Base-by-base conservation (phyloP, 1,140 invertebrate species). In the Tetramorium alpestre region DNA sequence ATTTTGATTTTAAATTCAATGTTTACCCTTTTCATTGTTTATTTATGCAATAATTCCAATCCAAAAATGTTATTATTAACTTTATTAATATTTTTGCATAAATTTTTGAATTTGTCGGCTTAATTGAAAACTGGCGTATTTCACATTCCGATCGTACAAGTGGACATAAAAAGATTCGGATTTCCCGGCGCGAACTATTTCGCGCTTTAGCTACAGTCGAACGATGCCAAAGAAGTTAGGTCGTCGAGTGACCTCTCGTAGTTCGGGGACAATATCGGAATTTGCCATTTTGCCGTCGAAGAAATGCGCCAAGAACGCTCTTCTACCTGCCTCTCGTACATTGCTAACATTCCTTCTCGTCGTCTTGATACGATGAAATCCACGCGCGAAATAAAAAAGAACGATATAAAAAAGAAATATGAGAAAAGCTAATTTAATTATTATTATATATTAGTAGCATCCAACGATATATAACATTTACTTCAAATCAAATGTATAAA, bases 231-330 rank as follows among this genome's bases (percentile, higher is more conserved):
- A 44, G 44, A 89, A 41, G 58, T 56, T 56, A 65, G 33, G 62
- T 62, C 86, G 41, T 75, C 49, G 58, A 78, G 22, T 78, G 85
- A 88, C 76, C 47, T 80, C 56, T 70, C 60, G 41, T 54, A 78
- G 81, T 87, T 80, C 75, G 87, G 11, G 81, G 28, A 72, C 88
- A 47, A 86, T 90, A 90, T 90, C 73, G 89, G 89, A 88, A 91
- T 91, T 90, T 72, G 76, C 76, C 60, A 73, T 90, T 76, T 91
- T 82, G 80, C 69, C 89, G 77, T 73, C 28, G 84, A 86, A 91
- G 86, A 88, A 90, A 90, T 76, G 72, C 77, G 81, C 64, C 56
- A 10, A 41, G 89, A 90, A 89, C 80, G 89, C 78, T 88, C 70
- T 70, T 76, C 69, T 49, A 54, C 38, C 22, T 73, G 25, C 86